Evolutionary conservation across 2,113 vertebrate genomes (phyloP), one percentile per base, ranked within the genome.

Genomic region (Chaetodon auriga): DNA sequence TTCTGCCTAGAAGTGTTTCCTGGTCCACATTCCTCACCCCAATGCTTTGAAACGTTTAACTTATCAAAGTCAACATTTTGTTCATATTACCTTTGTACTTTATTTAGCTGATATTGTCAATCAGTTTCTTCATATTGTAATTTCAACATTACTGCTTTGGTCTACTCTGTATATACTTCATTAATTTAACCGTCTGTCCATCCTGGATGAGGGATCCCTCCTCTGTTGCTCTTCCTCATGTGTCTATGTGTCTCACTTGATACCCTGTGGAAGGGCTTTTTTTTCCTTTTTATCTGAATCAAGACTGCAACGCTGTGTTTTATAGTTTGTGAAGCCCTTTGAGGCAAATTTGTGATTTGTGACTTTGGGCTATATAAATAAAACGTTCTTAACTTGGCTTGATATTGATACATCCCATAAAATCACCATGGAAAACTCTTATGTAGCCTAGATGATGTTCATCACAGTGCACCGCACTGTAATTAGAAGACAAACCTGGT

Each of bases 401-500:
- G 23, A 75, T 80, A 60, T n/a, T 11, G 21, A 79, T 63, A 64
- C 2, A 80, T 7, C 35, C 51, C 25, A 80, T 68, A 71, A 75
- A 82, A 65, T 64, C 55, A 12, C 60, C 41, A 72, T 53, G 81
- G 78, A 86, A 86, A 86, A 86, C 8, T 21, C 57, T 83, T 25
- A 15, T 21, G 60, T 30, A 68, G 75, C 61, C 61, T 12, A 2
- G 30, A 14, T 46, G 9, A 65, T 53, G 63, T 68, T 79, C 65
- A 74, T 70, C 62, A 76, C 30, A 68, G 68, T 21, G 63, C 21
- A 35, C 69, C 15, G 25, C 64, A 60, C 68, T 75, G 41, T 68
- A 84, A 88, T 82, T 81, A 85, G 45, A 75, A 51, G 62, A 55
- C 69, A 70, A 77, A 75, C 73, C 69, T 62, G 51, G 23, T 86